Base-by-base conservation (phyloP, 2,797 vertebrate species). In the Propithecus deckenii region DNA sequence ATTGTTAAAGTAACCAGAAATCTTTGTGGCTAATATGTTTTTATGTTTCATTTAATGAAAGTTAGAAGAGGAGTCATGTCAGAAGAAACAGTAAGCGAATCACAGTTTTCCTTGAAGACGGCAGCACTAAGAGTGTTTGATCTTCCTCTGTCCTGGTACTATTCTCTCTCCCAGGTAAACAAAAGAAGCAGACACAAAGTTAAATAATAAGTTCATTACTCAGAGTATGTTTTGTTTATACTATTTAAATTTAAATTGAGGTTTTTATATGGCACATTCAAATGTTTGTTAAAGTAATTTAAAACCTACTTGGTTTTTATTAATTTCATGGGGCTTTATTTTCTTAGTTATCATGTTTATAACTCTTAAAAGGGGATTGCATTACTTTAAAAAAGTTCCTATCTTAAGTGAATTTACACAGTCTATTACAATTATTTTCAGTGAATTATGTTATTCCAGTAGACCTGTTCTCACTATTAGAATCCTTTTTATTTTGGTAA, bases 161-260 rank as follows among this genome's bases (percentile, higher is more conserved):
- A 98, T 97, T 99, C 99, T 61, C 97, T 99, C 95, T 97, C 98
- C 18, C 99, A 99, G 99, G 99, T 99, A 98, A 99, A 59, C 55
- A 43, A 20, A 90, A 25, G 28, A 79, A 52, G 22, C 7, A 76
- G 55, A 67, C 3, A 12, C 0, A 5, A 69, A 57, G 13, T 72
- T 72, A 32, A 87, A 59, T 76, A 46, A 11, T 32, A 55, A 50
- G 2, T 76, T 76, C 87, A 9, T 85, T 90, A 18, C 32, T 83
- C n/a, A 78, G 25, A 43, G 18, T 22, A 0, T 69, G 55, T 92
- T 92, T 80, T 81, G 46, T 50, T 95, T 86, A 69, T 1, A 46
- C 8, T 55, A 41, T 88, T 85, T 94, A 52, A 76, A 43, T 91
- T 88, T 79, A 41, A 87, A 0, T 86, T 61, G 35, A 75, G 4